Evolutionary conservation across 1,140 invertebrate genomes (phyloP).

Genomic region (Meloidogyne hapla): DNA sequence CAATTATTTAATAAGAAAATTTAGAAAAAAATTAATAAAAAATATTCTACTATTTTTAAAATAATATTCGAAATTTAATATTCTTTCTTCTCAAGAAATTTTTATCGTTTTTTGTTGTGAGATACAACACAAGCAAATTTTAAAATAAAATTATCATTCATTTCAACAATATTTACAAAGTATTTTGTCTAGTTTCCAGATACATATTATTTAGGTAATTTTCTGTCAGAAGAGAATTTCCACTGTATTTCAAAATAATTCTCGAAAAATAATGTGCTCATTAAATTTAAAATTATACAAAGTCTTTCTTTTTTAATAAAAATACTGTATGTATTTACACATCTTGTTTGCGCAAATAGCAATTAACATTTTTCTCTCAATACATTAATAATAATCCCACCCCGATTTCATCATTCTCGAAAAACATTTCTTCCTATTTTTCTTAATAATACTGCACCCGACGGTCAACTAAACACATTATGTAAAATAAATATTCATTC

Average conservation of each 20-base stretch:
- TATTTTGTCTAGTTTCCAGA: no score
- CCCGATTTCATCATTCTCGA: neutral
- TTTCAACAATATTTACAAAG: neutral
- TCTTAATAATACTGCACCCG: neutral
- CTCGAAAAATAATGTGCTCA: no score
- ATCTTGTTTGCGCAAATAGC: conserved; percentile 2
- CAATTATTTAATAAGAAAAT: neutral
- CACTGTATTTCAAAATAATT: conserved; percentile 2
- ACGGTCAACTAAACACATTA: conserved; percentile 2
- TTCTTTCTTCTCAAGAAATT: neutral
- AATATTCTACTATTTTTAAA: conserved; percentile 2
- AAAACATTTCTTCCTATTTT: neutral
- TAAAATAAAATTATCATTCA: no score
- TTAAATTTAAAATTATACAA: no score
- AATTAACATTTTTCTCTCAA: neutral
- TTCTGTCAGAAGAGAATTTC: neutral
- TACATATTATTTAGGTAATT: no score
- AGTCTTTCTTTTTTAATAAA: neutral
- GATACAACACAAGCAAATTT: no score
- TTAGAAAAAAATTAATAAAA: neutral
- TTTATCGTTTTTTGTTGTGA: conserved; percentile 8
- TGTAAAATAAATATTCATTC: no score
- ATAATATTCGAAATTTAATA: neutral
- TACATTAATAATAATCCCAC: neutral
- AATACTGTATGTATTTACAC: conserved; percentile 2